Base-by-base conservation (phyloP, 2,888 invertebrate species). In the Molanna angustata region DNA sequence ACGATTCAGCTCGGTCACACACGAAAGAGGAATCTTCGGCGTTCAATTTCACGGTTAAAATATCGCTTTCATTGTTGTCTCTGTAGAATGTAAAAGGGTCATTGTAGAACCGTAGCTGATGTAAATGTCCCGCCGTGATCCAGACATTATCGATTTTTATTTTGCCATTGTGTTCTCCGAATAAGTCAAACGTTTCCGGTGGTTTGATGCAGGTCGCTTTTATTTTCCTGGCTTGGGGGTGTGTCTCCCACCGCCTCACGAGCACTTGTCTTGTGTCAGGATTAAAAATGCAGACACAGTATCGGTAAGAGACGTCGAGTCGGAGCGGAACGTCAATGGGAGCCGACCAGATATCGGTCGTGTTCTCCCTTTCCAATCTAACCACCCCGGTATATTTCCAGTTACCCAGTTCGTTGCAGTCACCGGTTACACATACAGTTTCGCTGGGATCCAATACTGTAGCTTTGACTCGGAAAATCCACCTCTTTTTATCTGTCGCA, bases 101-200 rank as follows among this genome's bases (percentile, higher is more conserved):
- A 64, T 88, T 86, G 63, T 84, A 83, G 63, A 93, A 80, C 68
- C 92, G 90, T 56, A 94, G 80, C 67, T 94, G 93, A 40, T 94
- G 77, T 49, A 89, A 76, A n/a, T 86, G 86, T 67, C 91, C 90
- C 58, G 81, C 80, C 31, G 88, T 91, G 20, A 94, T 74, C 94
- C 94, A 94, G 11, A 94, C 94, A 60, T 83, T 80, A 64, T 86
- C 87, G 9, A 90, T 72, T 60, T 79, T 78, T 16, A 20, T 70
- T 19, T 71, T 69, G 11, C 73, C 79, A 62, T 78, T 76, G 62
- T 80, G 79, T 62, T 77, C 73, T 42, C 91, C 91, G 73, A 89
- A 90, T 43, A 74, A 73, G 58, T 88, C 85, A 16, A 76, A 58
- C 74, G 67, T 31, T 21, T 31, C 18, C 6, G 17, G 17, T 16